Conservation (phyloP, 2,113 vertebrate genomes). For the Pluvialis apricaria region DNA sequence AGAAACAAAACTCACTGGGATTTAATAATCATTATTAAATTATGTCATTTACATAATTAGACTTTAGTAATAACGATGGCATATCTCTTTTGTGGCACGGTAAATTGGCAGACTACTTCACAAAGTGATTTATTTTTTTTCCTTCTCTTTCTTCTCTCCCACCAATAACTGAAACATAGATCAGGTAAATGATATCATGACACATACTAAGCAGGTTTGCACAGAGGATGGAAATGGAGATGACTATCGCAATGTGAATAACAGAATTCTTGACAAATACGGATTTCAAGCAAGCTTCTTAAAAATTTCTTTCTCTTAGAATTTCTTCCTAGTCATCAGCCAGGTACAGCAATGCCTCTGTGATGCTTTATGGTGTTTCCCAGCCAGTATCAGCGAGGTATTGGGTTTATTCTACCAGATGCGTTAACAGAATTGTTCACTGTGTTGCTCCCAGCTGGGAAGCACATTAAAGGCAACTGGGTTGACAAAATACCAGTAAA, state of each 20-base stretch:
- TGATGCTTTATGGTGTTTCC: not conserved
- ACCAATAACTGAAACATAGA: not conserved
- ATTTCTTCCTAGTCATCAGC: not conserved
- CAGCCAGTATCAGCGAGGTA: not conserved
- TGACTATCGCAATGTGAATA: not conserved
- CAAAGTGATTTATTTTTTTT: not conserved
- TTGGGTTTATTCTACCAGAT: rapidly evolving
- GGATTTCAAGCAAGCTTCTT: not conserved
- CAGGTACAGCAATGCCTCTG: not conserved
- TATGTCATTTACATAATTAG: constrained; percentile 2
- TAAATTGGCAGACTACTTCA: not conserved
- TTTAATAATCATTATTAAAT: constrained; percentile 40
- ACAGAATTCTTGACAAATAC: not conserved
- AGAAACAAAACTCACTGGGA: not conserved
- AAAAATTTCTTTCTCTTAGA: not conserved
- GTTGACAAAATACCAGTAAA: not conserved
- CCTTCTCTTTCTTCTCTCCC: not conserved
- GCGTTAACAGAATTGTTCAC: not conserved
- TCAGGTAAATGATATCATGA: not conserved
- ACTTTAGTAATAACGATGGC: not conserved
- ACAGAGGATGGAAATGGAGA: not conserved
- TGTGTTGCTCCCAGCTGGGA: not conserved
- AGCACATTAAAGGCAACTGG: not conserved
- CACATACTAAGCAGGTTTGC: not conserved
- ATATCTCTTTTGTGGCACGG: not conserved